A percentile compares a stretch with the other conserved stretches of the same genome.
phyloP scores from a whole-genome alignment of 2,888 invertebrate genomes.

The Mesorhabditis belari region DNA sequence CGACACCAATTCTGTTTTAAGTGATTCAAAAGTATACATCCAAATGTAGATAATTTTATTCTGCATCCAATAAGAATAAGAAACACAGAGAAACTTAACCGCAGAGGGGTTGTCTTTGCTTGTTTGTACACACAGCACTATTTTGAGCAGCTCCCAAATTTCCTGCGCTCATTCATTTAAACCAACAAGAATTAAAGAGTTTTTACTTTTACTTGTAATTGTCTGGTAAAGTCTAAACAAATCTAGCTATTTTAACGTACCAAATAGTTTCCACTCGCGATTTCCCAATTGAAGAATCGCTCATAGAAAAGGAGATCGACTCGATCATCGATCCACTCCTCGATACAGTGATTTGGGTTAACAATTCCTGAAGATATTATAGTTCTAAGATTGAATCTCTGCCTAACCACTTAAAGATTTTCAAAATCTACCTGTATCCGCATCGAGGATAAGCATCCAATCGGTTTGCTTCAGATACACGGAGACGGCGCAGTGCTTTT shows the following conservation, averaged over 20 bases:
- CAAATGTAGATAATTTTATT: no score
- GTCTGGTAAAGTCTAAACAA: neutral
- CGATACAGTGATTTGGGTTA: slow-evolving; percentile 52
- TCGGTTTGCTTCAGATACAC: slow-evolving; percentile 47
- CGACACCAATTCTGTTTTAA: no score
- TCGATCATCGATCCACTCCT: slow-evolving; percentile 51
- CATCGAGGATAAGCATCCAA: slow-evolving; percentile 51
- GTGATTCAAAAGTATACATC: no score
- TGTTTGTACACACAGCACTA: no score
- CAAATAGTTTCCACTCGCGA: slow-evolving; percentile 50
- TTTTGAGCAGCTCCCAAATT: no score
- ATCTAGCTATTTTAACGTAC: slow-evolving; percentile 9
- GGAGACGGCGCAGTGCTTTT: slow-evolving; percentile 50
- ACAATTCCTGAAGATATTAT: slow-evolving; percentile 41
- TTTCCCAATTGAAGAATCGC: slow-evolving; percentile 52
- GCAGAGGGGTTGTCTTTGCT: no score
- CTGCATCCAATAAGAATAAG: no score
- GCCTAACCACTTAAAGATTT: neutral
- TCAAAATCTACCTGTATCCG: slow-evolving; percentile 33
- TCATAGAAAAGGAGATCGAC: slow-evolving; percentile 51
- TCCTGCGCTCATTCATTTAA: no score
- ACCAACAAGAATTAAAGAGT: no score
- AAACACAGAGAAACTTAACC: no score
- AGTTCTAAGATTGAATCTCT: neutral
- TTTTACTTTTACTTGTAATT: no score